Evolutionary conservation across 1,140 invertebrate genomes (phyloP).

Genomic region (Drosophila yakuba): DNA sequence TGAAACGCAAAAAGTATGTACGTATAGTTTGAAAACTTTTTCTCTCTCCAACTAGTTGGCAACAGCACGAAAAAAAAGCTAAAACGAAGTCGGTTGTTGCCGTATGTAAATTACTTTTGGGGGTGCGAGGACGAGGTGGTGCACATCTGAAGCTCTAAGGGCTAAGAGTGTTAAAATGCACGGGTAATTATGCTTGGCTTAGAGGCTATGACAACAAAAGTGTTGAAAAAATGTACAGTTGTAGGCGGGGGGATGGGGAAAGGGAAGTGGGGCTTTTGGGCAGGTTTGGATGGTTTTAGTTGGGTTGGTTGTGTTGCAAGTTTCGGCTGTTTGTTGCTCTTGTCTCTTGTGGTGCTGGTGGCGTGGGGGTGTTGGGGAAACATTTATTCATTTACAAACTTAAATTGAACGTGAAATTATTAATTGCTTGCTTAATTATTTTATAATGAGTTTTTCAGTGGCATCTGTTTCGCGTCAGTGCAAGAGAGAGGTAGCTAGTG

Average conservation of each 20-base stretch:
- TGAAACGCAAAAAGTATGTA: constrained; percentile 31
- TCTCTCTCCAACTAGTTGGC: constrained; percentile 44
- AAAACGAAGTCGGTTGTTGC: constrained; percentile 56
- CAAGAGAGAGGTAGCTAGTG: constrained; percentile 18
- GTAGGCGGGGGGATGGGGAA: background rate
- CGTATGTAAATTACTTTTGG: constrained; percentile 72
- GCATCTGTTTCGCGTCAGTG: constrained; percentile 65
- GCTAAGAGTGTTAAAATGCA: constrained; percentile 66
- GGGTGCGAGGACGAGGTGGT: constrained; percentile 30
- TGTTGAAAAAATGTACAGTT: constrained; percentile 18
- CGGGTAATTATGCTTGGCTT: constrained; percentile 53
- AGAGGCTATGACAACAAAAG: constrained; percentile 53
- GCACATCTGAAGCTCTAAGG: constrained; percentile 56
- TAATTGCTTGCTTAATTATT: constrained; percentile 77
- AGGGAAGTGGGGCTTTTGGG: background rate
- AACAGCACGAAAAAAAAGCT: constrained; percentile 42
- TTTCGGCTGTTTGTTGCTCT: constrained; percentile 37
- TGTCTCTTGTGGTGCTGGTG: constrained; percentile 39
- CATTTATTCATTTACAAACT: constrained; percentile 75
- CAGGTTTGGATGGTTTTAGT: background rate
- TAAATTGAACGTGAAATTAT: constrained; percentile 81
- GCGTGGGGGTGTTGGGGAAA: constrained; percentile 18
- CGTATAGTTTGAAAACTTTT: constrained; percentile 28
- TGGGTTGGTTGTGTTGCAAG: background rate
- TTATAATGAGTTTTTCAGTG: constrained; percentile 71